A percentile compares a stretch with the other conserved stretches of the same genome.
These are phyloP conservation scores for Drosophila formosana DNA, from an alignment of 2,888 invertebrate species.

Conservation along the genomic window DNA sequence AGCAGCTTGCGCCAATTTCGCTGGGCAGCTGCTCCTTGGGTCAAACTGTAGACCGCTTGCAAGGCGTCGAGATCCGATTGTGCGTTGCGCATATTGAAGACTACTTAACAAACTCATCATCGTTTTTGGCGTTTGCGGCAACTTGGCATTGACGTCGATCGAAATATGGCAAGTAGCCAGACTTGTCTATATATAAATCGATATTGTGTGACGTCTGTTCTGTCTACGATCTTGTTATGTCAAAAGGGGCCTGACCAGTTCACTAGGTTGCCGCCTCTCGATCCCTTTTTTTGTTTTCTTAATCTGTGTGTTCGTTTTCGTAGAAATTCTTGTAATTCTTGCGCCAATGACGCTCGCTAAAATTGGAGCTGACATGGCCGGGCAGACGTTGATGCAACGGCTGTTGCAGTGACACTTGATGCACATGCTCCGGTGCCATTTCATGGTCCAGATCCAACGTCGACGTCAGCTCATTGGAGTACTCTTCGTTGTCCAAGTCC, in stretches of 20 bases:
- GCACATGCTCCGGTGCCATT: slow-evolving; percentile 15
- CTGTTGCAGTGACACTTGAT: slow-evolving; percentile 15
- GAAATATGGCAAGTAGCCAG: slow-evolving; percentile 67
- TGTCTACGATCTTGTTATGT: slow-evolving; percentile 8
- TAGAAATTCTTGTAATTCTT: slow-evolving; percentile 83
- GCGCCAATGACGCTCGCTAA: slow-evolving; percentile 86
- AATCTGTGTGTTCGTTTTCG: slow-evolving; percentile 64
- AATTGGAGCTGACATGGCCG: slow-evolving; percentile 66
- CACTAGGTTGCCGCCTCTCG: neutral
- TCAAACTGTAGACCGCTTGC: slow-evolving; percentile 65
- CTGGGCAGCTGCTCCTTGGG: slow-evolving; percentile 37
- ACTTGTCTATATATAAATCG: slow-evolving; percentile 41
- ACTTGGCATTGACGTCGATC: slow-evolving; percentile 63
- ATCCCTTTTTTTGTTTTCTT: neutral
- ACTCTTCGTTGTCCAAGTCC: slow-evolving; percentile 72
- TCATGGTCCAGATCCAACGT: slow-evolving; percentile 47
- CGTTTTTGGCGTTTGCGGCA: slow-evolving; percentile 10
- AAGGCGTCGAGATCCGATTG: slow-evolving; percentile 53
- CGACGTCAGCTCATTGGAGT: slow-evolving; percentile 69
- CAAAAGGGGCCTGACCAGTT: slow-evolving; percentile 6
- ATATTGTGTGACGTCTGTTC: slow-evolving; percentile 8
- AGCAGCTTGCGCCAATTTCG: slow-evolving; percentile 86
- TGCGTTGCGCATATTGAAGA: slow-evolving; percentile 63
- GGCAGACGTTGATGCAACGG: slow-evolving; percentile 35
- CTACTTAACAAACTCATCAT: slow-evolving; percentile 38